Evolutionary conservation across 2,888 invertebrate genomes (phyloP).

Genomic region (Meloe dianella): DNA sequence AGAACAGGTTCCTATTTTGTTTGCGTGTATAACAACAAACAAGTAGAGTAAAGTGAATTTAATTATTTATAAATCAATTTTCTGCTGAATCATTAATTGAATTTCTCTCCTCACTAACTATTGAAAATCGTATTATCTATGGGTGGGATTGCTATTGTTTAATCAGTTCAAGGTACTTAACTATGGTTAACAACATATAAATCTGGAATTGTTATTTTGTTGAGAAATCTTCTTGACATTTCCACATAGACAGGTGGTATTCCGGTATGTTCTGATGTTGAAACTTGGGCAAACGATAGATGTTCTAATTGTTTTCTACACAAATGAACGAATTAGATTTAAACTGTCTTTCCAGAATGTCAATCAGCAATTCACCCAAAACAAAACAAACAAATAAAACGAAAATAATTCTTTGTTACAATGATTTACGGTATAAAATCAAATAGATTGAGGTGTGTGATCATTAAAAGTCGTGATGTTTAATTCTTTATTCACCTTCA

Average conservation of each 20-base stretch:
- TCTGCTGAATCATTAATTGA: not conserved
- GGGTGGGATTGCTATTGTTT: not conserved
- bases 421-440: not conserved
- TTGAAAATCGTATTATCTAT: not conserved
- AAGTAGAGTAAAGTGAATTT: not conserved
- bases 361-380: constrained; percentile 27
- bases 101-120: not conserved
- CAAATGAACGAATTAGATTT: constrained; percentile 2
- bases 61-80: not conserved
- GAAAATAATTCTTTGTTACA: not conserved
- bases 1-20: not conserved
- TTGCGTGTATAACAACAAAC: not conserved
- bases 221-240: constrained; percentile 22
- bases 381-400: not conserved
- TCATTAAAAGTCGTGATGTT: constrained; percentile 40
- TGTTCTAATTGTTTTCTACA: constrained; percentile 5
- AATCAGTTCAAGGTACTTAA: not conserved
- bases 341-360: constrained; percentile 19
- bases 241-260: constrained; percentile 24
- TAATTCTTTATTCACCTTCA: constrained; percentile 22
- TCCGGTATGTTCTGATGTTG: constrained; percentile 19
- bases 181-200: constrained; percentile 9
- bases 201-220: constrained; percentile 18
- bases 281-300: constrained; percentile 10
- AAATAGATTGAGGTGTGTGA: not conserved